Percentiles rank a stretch among this genome's conserved stretches.
Evolutionary conservation across 2,797 vertebrate genomes (phyloP).

Genomic region (Sebastiscus tertius): DNA sequence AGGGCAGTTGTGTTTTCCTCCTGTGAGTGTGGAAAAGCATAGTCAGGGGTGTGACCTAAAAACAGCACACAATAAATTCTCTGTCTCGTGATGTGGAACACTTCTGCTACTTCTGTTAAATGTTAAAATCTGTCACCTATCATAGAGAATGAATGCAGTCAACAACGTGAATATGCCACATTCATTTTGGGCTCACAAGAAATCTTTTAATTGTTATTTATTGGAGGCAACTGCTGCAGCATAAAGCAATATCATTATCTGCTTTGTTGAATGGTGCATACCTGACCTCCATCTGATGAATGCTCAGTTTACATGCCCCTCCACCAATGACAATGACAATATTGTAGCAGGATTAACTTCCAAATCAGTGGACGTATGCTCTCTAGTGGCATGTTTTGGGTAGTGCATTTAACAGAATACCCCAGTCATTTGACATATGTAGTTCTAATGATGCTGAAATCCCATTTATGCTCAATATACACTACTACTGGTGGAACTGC

Average conservation of each 20-base stretch:
- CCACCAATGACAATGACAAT: background rate
- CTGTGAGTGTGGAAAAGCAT: conserved; percentile 27
- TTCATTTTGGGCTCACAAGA: background rate
- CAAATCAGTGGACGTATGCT: conserved; percentile 7
- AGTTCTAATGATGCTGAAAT: background rate
- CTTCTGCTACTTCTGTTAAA: background rate
- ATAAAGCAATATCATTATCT: conserved; percentile 12
- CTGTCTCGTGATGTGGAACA: conserved; percentile 23
- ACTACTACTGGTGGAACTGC: background rate
- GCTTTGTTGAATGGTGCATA: conserved; percentile 13
- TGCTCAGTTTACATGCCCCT: conserved; percentile 24
- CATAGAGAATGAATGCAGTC: background rate
- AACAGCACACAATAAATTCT: conserved; percentile 29
- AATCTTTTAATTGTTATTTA: conserved; percentile 16
- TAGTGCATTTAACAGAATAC: conserved; percentile 11
- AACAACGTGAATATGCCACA: background rate
- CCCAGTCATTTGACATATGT: background rate
- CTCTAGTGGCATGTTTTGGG: conserved; percentile 44
- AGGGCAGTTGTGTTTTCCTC: background rate
- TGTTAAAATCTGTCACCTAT: background rate
- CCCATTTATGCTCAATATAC: background rate
- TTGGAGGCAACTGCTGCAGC: background rate
- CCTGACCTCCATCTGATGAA: conserved; percentile 35
- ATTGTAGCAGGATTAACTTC: background rate
- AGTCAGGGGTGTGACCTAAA: conserved; percentile 39